These are phyloP conservation scores for Pelobates fuscus DNA, from an alignment of 2,113 vertebrate genomes.

Conservation along the genomic window DNA sequence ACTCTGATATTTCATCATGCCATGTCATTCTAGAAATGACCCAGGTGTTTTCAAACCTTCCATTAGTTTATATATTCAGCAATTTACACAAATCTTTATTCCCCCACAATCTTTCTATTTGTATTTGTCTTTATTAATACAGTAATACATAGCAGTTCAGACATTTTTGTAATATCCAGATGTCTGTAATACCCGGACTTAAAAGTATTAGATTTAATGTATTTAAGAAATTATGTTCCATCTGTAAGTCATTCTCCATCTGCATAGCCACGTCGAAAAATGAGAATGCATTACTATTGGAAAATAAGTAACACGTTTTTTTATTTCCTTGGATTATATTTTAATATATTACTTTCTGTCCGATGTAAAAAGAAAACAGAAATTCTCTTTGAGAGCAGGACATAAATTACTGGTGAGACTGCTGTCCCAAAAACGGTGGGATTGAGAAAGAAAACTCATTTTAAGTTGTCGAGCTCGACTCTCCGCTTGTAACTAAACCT, in stretches of 20 bases:
- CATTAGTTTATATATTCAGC: slow-evolving; percentile 18
- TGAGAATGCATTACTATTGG: slow-evolving; percentile 36
- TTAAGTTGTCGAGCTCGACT: slow-evolving; percentile 26
- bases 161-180: slow-evolving; percentile 48
- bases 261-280: slow-evolving; percentile 36
- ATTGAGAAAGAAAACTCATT: slow-evolving; percentile 38
- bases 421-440: slow-evolving; percentile 33
- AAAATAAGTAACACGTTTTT: slow-evolving; percentile 50
- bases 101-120: slow-evolving; percentile 23
- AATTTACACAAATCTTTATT: slow-evolving; percentile 35
- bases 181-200: slow-evolving; percentile 46
- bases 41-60: slow-evolving; percentile 12
- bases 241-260: slow-evolving; percentile 49
- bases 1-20: slow-evolving; percentile 6
- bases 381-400: slow-evolving; percentile 39
- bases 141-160: slow-evolving; percentile 36
- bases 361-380: slow-evolving; percentile 49
- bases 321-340: slow-evolving; percentile 51
- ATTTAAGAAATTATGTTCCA: slow-evolving; percentile 50
- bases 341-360: slow-evolving; percentile 49
- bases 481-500: slow-evolving; percentile 40
- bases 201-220: slow-evolving; percentile 50
- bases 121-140: slow-evolving; percentile 48
- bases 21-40: slow-evolving; percentile 23
- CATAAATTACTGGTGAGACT: slow-evolving; percentile 44